Conservation (phyloP, 2,888 invertebrate species). For the Drosophila planitibia region DNA sequence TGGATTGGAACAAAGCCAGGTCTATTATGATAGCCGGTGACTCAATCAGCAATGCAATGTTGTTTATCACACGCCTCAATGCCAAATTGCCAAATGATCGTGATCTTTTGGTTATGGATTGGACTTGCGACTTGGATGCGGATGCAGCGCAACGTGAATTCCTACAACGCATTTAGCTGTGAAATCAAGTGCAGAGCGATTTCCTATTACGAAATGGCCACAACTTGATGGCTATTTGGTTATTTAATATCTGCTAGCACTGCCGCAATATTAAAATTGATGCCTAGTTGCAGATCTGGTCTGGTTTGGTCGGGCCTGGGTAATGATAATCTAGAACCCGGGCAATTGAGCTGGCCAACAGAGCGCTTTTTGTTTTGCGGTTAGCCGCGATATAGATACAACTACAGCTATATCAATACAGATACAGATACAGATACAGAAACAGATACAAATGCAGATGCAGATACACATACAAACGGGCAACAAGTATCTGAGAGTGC, state of each 20-base stretch:
- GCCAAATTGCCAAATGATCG: conserved; percentile 65
- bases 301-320: conserved; percentile 16
- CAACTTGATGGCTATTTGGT: conserved; percentile 78
- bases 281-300: conserved; percentile 24
- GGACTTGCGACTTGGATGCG: conserved; percentile 15
- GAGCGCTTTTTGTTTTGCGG: conserved; percentile 68
- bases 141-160: conserved; percentile 45
- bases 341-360: conserved; percentile 59
- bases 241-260: conserved; percentile 70
- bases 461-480: conserved; percentile 3
- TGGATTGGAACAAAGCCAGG: conserved; percentile 29
- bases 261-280: conserved; percentile 71
- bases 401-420: conserved; percentile 10
- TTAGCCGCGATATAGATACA: conserved; percentile 67
- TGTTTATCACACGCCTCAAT: conserved; percentile 80
- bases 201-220: conserved; percentile 79
- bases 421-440: conserved; percentile 28
- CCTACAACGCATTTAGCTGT: conserved; percentile 71
- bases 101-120: conserved; percentile 44
- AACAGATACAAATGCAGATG: conserved; percentile 9
- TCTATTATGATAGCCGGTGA: conserved; percentile 22
- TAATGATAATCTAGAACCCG: conserved; percentile 76
- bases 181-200: conserved; percentile 72
- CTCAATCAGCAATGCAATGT: conserved; percentile 61
- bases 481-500: conserved; percentile 61